Conservation (phyloP, 2,888 invertebrate genomes). For the Brenthis daphne region DNA sequence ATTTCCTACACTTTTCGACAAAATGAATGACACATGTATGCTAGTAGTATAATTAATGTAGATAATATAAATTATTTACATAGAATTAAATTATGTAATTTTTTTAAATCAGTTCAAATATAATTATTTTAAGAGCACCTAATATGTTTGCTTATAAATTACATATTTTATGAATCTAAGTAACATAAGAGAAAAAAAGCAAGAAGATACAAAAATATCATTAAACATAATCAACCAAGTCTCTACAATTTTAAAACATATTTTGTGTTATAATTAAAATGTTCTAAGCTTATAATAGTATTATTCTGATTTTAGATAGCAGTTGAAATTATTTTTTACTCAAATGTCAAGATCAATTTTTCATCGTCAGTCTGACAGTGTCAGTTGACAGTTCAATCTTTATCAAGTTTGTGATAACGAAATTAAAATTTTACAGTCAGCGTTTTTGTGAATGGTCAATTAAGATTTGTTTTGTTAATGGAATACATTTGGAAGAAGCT, state of each 20-base stretch:
- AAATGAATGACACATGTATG: not conserved
- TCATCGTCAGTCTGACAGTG: conserved; percentile 32
- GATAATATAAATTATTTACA: not conserved
- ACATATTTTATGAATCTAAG: too few relatives aligned
- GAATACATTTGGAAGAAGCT: not conserved
- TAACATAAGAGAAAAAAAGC: too few relatives aligned
- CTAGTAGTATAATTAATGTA: not conserved
- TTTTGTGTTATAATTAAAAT: too few relatives aligned
- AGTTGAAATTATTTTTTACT: not conserved
- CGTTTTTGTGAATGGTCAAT: conserved; percentile 31
- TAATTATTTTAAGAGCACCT: too few relatives aligned
- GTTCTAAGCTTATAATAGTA: too few relatives aligned
- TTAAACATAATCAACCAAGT: too few relatives aligned
- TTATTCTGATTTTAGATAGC: too few relatives aligned
- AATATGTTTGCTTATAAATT: too few relatives aligned
- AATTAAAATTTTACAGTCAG: conserved; percentile 44
- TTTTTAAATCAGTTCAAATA: too few relatives aligned
- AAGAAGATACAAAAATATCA: too few relatives aligned
- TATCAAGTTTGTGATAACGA: conserved; percentile 44
- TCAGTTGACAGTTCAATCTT: conserved; percentile 30
- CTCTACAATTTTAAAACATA: too few relatives aligned
- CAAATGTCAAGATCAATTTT: conserved; percentile 23
- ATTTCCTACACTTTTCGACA: not conserved
- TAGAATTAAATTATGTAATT: too few relatives aligned
- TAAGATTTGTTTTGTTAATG: not conserved